Evolutionary conservation across 2,113 vertebrate genomes (phyloP).

Genomic region (Thunnus thynnus): DNA sequence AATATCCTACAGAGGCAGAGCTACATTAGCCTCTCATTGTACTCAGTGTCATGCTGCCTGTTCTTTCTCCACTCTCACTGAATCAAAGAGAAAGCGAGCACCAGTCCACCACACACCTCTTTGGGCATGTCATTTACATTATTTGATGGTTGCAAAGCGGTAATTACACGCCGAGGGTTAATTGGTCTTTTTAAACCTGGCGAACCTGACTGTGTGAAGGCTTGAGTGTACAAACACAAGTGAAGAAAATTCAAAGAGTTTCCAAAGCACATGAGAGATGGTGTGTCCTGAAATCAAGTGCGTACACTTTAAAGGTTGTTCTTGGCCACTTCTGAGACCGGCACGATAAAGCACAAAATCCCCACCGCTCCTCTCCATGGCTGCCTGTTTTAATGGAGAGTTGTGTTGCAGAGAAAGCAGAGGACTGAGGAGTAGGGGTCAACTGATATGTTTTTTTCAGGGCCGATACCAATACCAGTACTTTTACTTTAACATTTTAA

Average conservation of each 20-base stretch:
- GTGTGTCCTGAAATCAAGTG: constrained; percentile 49
- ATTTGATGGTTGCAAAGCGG: constrained; percentile 50
- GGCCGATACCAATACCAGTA: too few species aligned
- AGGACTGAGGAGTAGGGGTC: constrained; percentile 24
- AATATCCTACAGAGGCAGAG: constrained; percentile 60
- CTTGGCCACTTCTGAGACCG: constrained; percentile 54
- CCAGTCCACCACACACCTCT: constrained; percentile 31
- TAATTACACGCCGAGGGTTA: constrained; percentile 70
- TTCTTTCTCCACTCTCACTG: constrained; percentile 32
- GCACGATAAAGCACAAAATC: constrained; percentile 55
- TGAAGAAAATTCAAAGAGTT: constrained; percentile 32
- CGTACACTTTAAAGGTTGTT: constrained; percentile 60
- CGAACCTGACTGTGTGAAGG: constrained; percentile 35
- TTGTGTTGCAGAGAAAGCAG: constrained; percentile 31
- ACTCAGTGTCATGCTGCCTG: constrained; percentile 31
- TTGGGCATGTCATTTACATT: constrained; percentile 39
- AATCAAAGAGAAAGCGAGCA: constrained; percentile 46
- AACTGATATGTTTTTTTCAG: too few species aligned
- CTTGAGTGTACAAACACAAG: constrained; percentile 8
- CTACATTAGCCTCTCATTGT: constrained; percentile 37
- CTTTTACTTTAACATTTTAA: too few species aligned
- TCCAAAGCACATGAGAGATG: not conserved
- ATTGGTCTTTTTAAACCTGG: constrained; percentile 62
- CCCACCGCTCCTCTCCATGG: constrained; percentile 32
- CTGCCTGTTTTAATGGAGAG: constrained; percentile 55